A percentile compares a stretch with the other conserved stretches of the same genome.
phyloP scores from a whole-genome alignment of 1,140 invertebrate genomes.

The Drosophila melanica region DNA sequence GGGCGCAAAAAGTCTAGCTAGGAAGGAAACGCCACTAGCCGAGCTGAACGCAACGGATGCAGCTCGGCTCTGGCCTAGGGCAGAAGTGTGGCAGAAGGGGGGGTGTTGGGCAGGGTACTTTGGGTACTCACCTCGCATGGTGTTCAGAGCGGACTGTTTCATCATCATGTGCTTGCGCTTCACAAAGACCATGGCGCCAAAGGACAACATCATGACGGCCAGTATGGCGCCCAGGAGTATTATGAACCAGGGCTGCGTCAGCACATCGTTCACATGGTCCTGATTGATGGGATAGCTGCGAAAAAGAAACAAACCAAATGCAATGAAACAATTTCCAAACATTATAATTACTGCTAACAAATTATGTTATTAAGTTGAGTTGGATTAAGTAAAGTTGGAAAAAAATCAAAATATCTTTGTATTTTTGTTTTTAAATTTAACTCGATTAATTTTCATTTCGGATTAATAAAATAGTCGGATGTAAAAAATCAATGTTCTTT shows the following conservation, averaged over 20 bases:
- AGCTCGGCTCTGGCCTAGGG: constrained; percentile 11
- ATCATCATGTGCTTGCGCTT: constrained; percentile 84
- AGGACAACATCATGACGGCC: constrained; percentile 88
- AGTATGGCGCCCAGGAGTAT: constrained; percentile 88
- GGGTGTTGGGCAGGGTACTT: neutral
- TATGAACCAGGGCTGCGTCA: constrained; percentile 90
- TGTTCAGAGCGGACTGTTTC: constrained; percentile 82
- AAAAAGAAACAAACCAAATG: neutral
- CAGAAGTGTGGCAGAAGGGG: neutral
- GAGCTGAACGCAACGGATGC: constrained; percentile 62
- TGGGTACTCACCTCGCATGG: constrained; percentile 78
- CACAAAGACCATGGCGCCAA: constrained; percentile 87
- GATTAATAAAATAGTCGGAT: too few relatives aligned
- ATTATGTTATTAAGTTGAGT: too few relatives aligned
- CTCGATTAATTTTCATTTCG: too few relatives aligned
- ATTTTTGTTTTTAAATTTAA: too few relatives aligned
- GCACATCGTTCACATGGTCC: constrained; percentile 85
- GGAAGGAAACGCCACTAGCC: constrained; percentile 65
- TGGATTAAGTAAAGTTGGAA: too few relatives aligned
- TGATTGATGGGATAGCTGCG: constrained; percentile 85
- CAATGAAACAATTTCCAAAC: too few relatives aligned
- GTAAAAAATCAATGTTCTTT: too few relatives aligned
- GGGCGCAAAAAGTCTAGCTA: constrained; percentile 36
- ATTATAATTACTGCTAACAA: too few relatives aligned
- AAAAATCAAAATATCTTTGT: too few relatives aligned